Evolutionary conservation across 2,888 invertebrate species (phyloP).

Genomic region (Tortricodes alternella): DNA sequence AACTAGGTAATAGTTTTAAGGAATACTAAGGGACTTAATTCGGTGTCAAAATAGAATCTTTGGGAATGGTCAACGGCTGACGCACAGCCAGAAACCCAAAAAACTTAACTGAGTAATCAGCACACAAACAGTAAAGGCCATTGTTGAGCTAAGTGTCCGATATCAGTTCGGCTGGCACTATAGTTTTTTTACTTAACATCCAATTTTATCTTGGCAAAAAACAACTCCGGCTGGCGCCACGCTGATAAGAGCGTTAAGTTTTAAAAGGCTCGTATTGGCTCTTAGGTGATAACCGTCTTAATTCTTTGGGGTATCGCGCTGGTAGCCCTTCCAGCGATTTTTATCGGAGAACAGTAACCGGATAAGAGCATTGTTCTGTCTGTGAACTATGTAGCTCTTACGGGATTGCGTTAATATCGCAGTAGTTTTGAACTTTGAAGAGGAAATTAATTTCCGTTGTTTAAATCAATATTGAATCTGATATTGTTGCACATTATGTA

Average conservation of each 20-base stretch:
- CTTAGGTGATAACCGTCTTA: conserved; percentile 53
- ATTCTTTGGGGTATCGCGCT: conserved; percentile 49
- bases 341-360: conserved; percentile 56
- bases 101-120: not conserved
- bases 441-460: not conserved
- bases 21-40: too few relatives aligned
- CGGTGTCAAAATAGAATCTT: too few relatives aligned
- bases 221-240: conserved; percentile 58
- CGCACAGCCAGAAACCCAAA: too few relatives aligned
- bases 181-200: conserved; percentile 27
- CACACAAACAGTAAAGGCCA: conserved; percentile 6
- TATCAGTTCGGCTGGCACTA: conserved; percentile 16
- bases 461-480: not conserved
- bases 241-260: conserved; percentile 47
- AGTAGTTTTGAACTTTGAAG: not conserved
- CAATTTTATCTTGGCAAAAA: conserved; percentile 47
- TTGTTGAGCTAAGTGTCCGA: conserved; percentile 17
- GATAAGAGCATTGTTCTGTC: conserved; percentile 7
- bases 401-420: not conserved
- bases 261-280: conserved; percentile 48
- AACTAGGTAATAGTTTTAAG: too few relatives aligned
- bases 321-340: conserved; percentile 53
- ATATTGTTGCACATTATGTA: not conserved
- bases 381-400: conserved; percentile 6
- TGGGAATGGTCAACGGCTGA: not conserved